Evolutionary conservation across 2,113 vertebrate genomes (phyloP).

Genomic region (Oceanodroma tethys): DNA sequence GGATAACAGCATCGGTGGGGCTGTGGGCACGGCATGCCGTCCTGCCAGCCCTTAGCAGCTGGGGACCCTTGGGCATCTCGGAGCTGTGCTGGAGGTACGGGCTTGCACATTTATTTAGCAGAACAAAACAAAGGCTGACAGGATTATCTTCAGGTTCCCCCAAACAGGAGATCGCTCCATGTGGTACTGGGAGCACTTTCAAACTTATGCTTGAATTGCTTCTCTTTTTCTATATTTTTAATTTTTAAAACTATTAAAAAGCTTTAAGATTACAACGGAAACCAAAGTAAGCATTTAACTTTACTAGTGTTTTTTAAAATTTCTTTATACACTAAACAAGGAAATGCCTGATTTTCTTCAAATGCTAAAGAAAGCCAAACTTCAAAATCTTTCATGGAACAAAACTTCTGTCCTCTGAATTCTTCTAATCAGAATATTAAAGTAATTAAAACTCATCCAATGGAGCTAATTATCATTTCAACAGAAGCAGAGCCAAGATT

Average conservation of each 20-base stretch:
- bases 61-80: accelerated
- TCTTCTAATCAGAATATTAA: background rate
- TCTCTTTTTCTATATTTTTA: background rate
- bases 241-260: background rate
- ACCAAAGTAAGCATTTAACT: background rate
- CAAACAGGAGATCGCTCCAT: accelerated
- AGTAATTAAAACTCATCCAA: background rate
- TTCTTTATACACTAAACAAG: background rate
- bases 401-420: background rate
- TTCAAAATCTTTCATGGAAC: background rate
- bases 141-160: background rate
- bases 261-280: background rate
- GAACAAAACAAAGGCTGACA: too few species aligned
- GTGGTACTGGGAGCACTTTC: background rate
- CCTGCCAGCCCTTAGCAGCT: background rate
- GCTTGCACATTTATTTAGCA: accelerated
- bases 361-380: background rate
- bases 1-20: accelerated
- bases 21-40: accelerated
- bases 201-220: background rate
- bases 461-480: background rate
- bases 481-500: background rate
- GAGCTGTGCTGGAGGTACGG: accelerated
- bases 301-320: background rate
- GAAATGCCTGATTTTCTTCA: background rate